Evolutionary conservation across 2,888 invertebrate species (phyloP).

Genomic region (Torymus tubicola): DNA sequence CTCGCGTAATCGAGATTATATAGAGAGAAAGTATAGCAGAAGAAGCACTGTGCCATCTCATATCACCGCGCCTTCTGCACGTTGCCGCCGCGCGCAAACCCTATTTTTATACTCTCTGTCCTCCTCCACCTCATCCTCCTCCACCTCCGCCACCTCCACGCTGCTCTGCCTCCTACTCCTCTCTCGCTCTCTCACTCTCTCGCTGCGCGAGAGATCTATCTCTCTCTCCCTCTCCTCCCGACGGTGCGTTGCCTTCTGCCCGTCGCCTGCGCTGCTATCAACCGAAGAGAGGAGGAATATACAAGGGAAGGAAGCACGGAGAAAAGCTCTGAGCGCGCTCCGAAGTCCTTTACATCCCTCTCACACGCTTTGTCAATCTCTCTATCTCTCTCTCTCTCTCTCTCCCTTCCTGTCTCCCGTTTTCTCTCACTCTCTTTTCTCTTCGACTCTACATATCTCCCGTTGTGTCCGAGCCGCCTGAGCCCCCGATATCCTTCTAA

Average conservation of each 20-base stretch:
- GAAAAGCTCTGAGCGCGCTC: not conserved
- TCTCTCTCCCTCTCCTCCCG: conserved; percentile 14
- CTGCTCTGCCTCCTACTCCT: conserved; percentile 4
- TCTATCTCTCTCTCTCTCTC: not conserved
- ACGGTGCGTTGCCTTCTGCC: conserved; percentile 12
- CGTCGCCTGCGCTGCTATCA: not conserved
- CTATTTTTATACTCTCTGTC: conserved; percentile 46
- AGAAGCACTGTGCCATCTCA: not conserved
- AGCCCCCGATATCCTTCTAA: not conserved
- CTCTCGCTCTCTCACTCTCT: conserved; percentile 34
- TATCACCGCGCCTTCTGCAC: conserved; percentile 37
- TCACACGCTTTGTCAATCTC: conserved; percentile 39
- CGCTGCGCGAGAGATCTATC: conserved; percentile 9
- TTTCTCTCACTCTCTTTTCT: not conserved
- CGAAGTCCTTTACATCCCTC: conserved; percentile 8
- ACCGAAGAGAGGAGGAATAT: conserved; percentile 4
- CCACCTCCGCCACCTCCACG: conserved; percentile 8
- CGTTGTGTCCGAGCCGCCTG: not conserved
- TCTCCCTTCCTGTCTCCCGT: conserved; percentile 10
- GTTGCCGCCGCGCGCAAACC: conserved; percentile 38
- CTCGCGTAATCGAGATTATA: no score
- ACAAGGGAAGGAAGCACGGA: conserved; percentile 49
- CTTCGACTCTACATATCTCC: not conserved
- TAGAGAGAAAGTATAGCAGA: no score
- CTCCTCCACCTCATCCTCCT: conserved; percentile 19